phyloP scores from a whole-genome alignment of 1,140 invertebrate species.

The Uloborus diversus region DNA sequence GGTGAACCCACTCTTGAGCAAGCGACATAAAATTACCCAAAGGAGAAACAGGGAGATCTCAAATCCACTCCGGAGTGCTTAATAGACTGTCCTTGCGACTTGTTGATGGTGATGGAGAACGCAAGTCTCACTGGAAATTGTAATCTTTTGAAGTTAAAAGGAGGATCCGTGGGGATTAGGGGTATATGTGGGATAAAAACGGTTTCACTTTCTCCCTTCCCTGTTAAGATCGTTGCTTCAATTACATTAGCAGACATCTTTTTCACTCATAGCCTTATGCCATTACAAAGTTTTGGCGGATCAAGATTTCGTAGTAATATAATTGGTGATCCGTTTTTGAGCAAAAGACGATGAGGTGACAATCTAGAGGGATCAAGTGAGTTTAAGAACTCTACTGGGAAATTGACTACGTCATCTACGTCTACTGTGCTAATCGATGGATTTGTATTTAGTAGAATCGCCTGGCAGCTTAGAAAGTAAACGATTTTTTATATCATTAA shows the following conservation, averaged over 20 bases:
- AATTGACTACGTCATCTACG: slow-evolving; percentile 3
- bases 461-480: too few species aligned
- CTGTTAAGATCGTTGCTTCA: background rate
- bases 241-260: background rate
- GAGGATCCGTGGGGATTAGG: slow-evolving; percentile 40
- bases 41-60: slow-evolving; percentile 64
- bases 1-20: slow-evolving; percentile 6
- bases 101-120: slow-evolving; percentile 58
- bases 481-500: too few species aligned
- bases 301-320: background rate
- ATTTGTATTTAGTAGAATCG: too few species aligned
- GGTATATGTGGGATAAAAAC: slow-evolving; percentile 56
- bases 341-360: background rate
- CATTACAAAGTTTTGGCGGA: background rate
- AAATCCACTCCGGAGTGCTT: slow-evolving; percentile 63
- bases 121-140: slow-evolving; percentile 54
- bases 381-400: background rate
- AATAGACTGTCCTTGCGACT: slow-evolving; percentile 57
- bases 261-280: background rate
- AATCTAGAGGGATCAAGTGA: background rate
- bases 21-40: slow-evolving; percentile 65
- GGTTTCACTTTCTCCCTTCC: background rate
- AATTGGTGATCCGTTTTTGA: background rate
- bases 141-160: slow-evolving; percentile 15
- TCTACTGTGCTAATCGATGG: too few species aligned